Evolutionary conservation across 2,888 invertebrate species (phyloP).

Genomic region (Sphinx pinastri): DNA sequence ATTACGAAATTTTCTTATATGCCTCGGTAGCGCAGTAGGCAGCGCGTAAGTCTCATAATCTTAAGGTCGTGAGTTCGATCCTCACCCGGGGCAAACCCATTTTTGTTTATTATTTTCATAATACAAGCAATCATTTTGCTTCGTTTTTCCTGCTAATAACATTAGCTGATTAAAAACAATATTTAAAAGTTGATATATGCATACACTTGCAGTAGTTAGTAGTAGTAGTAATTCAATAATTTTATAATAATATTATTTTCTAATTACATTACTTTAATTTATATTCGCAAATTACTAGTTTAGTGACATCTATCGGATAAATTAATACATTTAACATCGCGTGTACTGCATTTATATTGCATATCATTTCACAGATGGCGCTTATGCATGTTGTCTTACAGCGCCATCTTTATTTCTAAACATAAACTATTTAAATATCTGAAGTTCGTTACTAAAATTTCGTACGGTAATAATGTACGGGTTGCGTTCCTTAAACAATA

Average conservation of each 20-base stretch:
- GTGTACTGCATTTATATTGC: no score
- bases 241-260: no score
- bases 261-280: no score
- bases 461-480: no score
- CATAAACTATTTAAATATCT: constrained; percentile 27
- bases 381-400: background rate
- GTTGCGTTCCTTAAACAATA: background rate
- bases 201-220: no score
- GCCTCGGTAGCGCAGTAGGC: constrained; percentile 94
- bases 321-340: background rate
- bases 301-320: background rate
- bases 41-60: constrained; percentile 96
- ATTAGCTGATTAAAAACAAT: background rate
- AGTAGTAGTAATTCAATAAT: no score
- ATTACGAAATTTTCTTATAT: constrained; percentile 2
- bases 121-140: background rate
- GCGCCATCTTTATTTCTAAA: constrained; percentile 32
- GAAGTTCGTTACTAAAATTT: no score
- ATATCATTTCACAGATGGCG: constrained; percentile 23
- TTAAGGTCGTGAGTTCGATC: constrained; percentile 98
- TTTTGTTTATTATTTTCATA: background rate
- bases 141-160: no score
- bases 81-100: constrained; percentile 90
- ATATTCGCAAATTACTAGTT: no score
- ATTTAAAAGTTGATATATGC: background rate